Base-by-base conservation (phyloP, 1,140 invertebrate species). In the Penaeus vannamei region DNA sequence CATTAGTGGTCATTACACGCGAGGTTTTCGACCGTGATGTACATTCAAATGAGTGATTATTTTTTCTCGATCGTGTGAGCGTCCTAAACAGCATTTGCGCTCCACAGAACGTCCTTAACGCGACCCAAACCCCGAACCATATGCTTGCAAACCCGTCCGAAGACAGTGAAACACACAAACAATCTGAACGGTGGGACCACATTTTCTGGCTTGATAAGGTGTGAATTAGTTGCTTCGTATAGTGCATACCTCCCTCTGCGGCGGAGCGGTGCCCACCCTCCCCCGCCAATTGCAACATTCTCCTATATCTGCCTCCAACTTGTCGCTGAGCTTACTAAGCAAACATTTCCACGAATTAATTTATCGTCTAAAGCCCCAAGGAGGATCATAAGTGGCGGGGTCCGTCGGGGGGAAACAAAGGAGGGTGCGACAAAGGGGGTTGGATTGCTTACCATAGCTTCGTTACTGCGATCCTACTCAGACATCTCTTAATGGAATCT, bases 131-230 rank as follows among this genome's bases (percentile, higher is more conserved):
- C 14, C 2, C 12, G 22, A 59, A 59, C 79, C 79, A 81, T 60
- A 81, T 81, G 79, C 79, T 81, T 81, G 79, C 79, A 81, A 81
- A 81, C 79, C 26, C 79, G 36, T 81, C 79, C 79, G 22, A 81
- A 81, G 53, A 81, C 46, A 81, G 79, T 60, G 79, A 85, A 59
- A 85, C 84, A 77, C 84, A 85, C 69, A 60, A 23, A 85, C 79
- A 82, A 81, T 66, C 62, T 53, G 72, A 85, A 84, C 66, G 83
- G 69, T 64, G 42, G 82, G 61, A 61, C 81, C 86, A 89, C 87
- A 84, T 89, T 84, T 89, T 85, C 87, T 36, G 46, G 62, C n/a
- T 89, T 80, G 87, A 89, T 85, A 89, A 89, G 82, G 82, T 89
- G 87, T 89, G 83, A 89, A 89, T 89, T 84, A 79, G 82, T 89